A percentile compares a stretch with the other conserved stretches of the same genome.
These are phyloP conservation scores for Silurus lanzhouensis DNA, from an alignment of 2,797 vertebrate species.

Conservation along the genomic window DNA sequence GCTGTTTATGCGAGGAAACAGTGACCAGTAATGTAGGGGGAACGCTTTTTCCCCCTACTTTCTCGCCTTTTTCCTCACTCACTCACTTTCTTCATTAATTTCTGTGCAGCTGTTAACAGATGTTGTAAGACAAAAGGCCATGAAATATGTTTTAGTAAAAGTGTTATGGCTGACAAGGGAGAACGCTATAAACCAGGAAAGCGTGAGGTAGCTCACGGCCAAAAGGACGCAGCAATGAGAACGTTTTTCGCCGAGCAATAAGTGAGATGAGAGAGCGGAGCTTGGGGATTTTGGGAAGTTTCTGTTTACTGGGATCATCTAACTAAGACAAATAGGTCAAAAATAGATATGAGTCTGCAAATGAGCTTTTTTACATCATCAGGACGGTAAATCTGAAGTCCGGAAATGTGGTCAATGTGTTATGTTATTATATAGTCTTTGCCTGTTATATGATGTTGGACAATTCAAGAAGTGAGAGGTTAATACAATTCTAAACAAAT, in stretches of 20 bases:
- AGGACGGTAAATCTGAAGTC: constrained; percentile 1
- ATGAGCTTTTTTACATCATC: constrained; percentile 52
- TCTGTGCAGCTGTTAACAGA: constrained; percentile 66
- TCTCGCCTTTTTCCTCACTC: constrained; percentile 2
- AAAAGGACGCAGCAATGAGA: constrained; percentile 48
- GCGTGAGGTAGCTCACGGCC: constrained; percentile 57
- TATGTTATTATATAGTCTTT: constrained; percentile 28
- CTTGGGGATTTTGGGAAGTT: constrained; percentile 48
- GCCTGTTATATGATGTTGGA: background rate
- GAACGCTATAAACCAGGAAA: constrained; percentile 60
- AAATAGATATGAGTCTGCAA: constrained; percentile 48
- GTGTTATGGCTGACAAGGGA: constrained; percentile 58
- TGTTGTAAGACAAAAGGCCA: constrained; percentile 54
- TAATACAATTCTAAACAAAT: background rate
- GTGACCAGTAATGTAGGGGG: constrained; percentile 35
- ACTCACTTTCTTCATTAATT: constrained; percentile 62
- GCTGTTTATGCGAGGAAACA: constrained; percentile 46
- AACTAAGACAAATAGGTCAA: constrained; percentile 54
- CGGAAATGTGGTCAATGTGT: constrained; percentile 16
- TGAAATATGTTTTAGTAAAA: constrained; percentile 66
- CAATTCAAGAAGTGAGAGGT: constrained; percentile 3
- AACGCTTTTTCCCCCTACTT: constrained; percentile 24
- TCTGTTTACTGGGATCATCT: constrained; percentile 43
- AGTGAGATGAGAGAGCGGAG: background rate
- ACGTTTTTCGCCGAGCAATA: constrained; percentile 18